A percentile compares a stretch with the other conserved stretches of the same genome.
Evolutionary conservation across 2,113 vertebrate species (phyloP).

Genomic region (Pluvialis apricaria): DNA sequence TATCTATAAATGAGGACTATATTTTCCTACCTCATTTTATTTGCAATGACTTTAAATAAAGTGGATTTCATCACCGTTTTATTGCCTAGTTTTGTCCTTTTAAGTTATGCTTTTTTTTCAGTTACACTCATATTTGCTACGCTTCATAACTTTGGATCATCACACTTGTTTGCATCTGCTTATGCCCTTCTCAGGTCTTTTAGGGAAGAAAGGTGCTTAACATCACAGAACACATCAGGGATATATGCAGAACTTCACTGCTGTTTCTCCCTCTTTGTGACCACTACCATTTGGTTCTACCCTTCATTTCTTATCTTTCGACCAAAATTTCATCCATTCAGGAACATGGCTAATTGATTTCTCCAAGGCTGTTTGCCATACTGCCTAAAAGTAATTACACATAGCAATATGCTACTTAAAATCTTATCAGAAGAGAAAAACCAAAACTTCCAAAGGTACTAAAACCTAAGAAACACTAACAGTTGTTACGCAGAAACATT

Average conservation of each 20-base stretch:
- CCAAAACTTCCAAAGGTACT: background rate
- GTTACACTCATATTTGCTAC: background rate
- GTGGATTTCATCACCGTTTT: background rate
- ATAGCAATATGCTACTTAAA: background rate
- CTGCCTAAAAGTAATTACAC: background rate
- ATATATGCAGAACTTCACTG: background rate
- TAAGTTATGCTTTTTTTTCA: background rate
- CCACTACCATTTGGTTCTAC: background rate
- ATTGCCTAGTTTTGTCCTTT: background rate
- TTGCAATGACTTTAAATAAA: background rate
- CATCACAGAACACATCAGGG: background rate
- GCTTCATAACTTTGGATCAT: background rate
- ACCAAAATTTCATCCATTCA: background rate
- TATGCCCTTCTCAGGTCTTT: background rate
- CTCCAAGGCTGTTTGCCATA: background rate
- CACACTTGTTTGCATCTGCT: background rate
- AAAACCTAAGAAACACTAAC: background rate
- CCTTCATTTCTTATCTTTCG: background rate
- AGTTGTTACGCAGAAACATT: background rate
- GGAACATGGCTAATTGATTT: background rate
- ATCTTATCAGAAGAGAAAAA: background rate
- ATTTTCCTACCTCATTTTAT: background rate
- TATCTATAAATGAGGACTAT: background rate
- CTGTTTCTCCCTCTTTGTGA: background rate
- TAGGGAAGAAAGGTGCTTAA: background rate